These are phyloP conservation scores for Reinhardtius hippoglossoides DNA, from an alignment of 2,113 vertebrate genomes.

Conservation along the genomic window DNA sequence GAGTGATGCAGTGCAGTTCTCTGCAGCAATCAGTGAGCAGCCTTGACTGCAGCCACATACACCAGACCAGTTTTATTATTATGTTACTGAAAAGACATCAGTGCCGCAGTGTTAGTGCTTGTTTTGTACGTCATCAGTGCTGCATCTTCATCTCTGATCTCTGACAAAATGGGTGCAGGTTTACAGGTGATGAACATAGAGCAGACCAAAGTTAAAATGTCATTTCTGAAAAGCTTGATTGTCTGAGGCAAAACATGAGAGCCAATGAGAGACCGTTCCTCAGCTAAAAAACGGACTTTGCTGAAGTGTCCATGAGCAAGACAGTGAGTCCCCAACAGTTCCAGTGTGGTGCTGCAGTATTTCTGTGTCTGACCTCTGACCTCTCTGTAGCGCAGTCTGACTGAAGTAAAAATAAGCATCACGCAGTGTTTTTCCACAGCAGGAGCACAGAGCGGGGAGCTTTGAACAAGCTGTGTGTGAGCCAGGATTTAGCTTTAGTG, in stretches of 20 bases:
- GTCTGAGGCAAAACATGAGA: background rate
- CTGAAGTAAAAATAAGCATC: constrained; percentile 45
- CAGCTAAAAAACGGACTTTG: background rate
- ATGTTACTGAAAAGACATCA: constrained; percentile 17
- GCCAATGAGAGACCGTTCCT: background rate
- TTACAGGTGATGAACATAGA: no score
- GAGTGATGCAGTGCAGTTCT: constrained; percentile 69
- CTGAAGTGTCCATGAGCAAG: background rate
- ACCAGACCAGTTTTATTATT: constrained; percentile 12
- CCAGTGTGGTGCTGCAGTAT: background rate
- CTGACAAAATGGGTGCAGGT: background rate
- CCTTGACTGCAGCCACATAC: constrained; percentile 12
- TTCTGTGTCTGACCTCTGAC: constrained; percentile 32
- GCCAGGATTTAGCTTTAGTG: constrained; percentile 46
- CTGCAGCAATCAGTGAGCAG: constrained; percentile 47
- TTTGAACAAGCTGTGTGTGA: constrained; percentile 25
- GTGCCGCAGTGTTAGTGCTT: constrained; percentile 28
- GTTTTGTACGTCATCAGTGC: background rate
- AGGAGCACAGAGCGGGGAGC: constrained; percentile 24
- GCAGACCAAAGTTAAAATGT: no score
- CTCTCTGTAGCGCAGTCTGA: constrained; percentile 9
- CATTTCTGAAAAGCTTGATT: no score
- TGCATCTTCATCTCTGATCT: background rate
- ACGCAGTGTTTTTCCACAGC: constrained; percentile 37
- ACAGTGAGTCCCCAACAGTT: background rate